Evolutionary conservation across 2,888 invertebrate genomes (phyloP).

Genomic region (Hypomecis atomaria): DNA sequence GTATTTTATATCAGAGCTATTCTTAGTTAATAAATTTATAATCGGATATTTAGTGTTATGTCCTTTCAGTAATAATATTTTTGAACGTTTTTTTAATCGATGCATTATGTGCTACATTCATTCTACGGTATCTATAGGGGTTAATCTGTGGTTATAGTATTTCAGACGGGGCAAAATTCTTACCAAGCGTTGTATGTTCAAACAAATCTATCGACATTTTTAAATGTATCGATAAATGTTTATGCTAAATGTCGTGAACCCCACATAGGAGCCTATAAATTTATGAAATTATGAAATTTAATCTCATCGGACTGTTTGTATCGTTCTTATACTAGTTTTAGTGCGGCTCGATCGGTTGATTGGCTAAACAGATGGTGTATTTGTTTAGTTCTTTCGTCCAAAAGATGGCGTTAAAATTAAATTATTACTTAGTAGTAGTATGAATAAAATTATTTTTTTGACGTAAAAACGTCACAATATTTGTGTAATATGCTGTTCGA

Average conservation of each 20-base stretch:
- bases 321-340: conserved; percentile 39
- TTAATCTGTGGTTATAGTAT: not conserved
- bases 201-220: conserved; percentile 62
- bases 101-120: too few species aligned
- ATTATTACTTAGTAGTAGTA: not conserved
- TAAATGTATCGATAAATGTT: conserved; percentile 44
- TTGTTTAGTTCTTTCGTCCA: conserved; percentile 8
- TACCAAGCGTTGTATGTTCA: conserved; percentile 44
- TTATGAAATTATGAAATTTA: conserved; percentile 33
- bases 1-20: too few species aligned
- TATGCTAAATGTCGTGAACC: conserved; percentile 53
- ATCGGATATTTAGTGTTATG: too few species aligned
- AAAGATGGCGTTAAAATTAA: conserved; percentile 19
- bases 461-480: too few species aligned
- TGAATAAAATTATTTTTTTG: too few species aligned
- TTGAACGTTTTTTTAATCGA: too few species aligned
- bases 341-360: conserved; percentile 42
- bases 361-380: conserved; percentile 30
- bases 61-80: too few species aligned
- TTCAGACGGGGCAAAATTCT: conserved; percentile 6
- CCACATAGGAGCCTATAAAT: conserved; percentile 56
- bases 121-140: too few species aligned
- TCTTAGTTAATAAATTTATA: too few species aligned
- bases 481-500: too few species aligned
- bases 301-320: conserved; percentile 47